A percentile compares a stretch with the other conserved stretches of the same genome.
Evolutionary conservation across 2,888 invertebrate species (phyloP).

Genomic region (Tipula unca): DNA sequence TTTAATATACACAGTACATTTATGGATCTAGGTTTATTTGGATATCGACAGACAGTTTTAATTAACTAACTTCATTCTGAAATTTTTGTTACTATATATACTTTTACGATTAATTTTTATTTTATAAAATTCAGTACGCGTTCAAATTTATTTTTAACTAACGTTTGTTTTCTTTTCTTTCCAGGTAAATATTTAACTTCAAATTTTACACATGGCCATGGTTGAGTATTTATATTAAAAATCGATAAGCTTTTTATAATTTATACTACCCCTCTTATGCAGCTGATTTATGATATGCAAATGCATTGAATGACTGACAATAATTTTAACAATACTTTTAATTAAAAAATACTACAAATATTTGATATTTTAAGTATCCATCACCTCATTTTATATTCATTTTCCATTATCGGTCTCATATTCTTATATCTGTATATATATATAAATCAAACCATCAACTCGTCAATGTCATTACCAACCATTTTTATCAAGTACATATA

Average conservation of each 20-base stretch:
- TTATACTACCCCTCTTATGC: not conserved
- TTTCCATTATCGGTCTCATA: not conserved
- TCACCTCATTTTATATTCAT: not conserved
- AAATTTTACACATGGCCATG: not conserved
- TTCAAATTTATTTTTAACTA: not conserved
- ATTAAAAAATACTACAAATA: not conserved
- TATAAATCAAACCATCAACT: not conserved
- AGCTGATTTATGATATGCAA: not conserved
- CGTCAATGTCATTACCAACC: not conserved
- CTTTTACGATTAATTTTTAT: not conserved
- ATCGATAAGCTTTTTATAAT: not conserved
- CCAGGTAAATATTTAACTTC: not conserved
- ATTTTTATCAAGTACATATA: not conserved
- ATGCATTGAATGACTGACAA: not conserved
- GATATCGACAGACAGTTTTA: not conserved
- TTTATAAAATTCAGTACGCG: not conserved
- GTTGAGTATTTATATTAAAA: not conserved
- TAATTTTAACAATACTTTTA: not conserved
- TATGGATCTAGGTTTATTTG: not conserved
- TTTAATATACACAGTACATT: not conserved
- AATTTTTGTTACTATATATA: not conserved
- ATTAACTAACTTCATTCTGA: not conserved
- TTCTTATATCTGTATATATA: not conserved
- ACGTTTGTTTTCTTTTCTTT: not conserved
- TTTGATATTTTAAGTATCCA: no score